phyloP scores from a whole-genome alignment of 2,113 vertebrate species.

The Pardalotus punctatus region DNA sequence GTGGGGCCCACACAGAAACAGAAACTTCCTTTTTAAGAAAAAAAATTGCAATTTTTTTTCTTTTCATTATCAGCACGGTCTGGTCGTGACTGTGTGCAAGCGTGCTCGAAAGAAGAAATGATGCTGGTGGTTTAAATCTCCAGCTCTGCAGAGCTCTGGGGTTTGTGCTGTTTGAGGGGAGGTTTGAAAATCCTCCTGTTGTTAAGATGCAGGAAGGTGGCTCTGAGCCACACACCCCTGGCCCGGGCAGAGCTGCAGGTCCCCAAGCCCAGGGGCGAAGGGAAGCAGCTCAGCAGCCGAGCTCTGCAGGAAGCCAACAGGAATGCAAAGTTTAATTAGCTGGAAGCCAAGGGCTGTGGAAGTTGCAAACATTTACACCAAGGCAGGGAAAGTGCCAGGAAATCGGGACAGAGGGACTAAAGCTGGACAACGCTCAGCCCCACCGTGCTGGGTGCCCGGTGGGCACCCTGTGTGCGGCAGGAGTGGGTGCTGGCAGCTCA shows the following conservation, averaged over 20 bases:
- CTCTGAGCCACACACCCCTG: neutral
- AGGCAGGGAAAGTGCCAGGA: neutral
- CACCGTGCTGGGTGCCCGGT: neutral
- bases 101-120: neutral
- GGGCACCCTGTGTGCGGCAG: neutral
- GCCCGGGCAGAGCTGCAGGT: neutral
- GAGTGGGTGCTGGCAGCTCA: neutral
- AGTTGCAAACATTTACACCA: neutral
- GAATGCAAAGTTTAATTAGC: slow-evolving; percentile 7
- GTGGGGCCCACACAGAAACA: slow-evolving; percentile 3
- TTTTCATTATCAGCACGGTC: neutral
- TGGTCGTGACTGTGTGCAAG: neutral
- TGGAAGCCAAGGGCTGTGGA: neutral
- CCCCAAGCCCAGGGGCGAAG: neutral
- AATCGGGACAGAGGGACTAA: neutral
- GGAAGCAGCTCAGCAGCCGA: neutral
- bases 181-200: neutral
- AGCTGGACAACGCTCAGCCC: slow-evolving; percentile 24
- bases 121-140: neutral
- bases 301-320: neutral
- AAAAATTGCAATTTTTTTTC: neutral
- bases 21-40: slow-evolving; percentile 56
- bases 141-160: neutral
- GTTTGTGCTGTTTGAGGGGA: neutral
- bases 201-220: neutral